Percentiles rank a stretch among this genome's conserved stretches.
Conservation (phyloP, 2,797 vertebrate species). For the Ambastaia sidthimunki region DNA sequence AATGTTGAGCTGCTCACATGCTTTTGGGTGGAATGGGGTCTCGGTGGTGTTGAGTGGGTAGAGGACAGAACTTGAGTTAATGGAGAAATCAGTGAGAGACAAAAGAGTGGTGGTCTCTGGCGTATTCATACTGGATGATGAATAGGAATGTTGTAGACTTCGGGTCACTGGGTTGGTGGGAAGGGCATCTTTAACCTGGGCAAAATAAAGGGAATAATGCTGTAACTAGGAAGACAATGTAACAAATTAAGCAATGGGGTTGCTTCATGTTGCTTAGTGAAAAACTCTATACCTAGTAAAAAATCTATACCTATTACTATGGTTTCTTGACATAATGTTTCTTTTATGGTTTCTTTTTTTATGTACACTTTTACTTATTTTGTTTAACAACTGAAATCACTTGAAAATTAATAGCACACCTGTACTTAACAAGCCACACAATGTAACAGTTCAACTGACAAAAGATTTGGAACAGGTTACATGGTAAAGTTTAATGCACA, state of each 20-base stretch:
- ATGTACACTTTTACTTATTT: no score
- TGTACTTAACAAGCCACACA: no score
- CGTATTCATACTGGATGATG: conserved; percentile 54
- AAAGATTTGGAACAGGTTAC: not conserved
- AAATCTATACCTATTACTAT: no score
- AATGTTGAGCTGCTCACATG: conserved; percentile 84
- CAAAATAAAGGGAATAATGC: not conserved
- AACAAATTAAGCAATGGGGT: not conserved
- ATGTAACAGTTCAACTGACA: no score
- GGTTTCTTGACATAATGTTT: no score
- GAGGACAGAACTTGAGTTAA: conserved; percentile 41
- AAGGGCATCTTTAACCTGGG: conserved; percentile 44
- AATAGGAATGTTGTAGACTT: not conserved
- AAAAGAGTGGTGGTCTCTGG: conserved; percentile 37
- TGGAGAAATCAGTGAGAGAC: conserved; percentile 37
- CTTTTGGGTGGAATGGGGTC: conserved; percentile 43
- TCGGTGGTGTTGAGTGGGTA: conserved; percentile 36
- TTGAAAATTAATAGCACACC: no score
- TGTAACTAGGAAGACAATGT: not conserved
- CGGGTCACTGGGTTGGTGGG: conserved; percentile 33
- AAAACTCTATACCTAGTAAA: no score
- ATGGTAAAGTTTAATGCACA: not conserved
- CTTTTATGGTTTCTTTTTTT: no score
- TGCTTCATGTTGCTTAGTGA: no score
- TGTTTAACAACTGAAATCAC: no score